A percentile compares a stretch with the other conserved stretches of the same genome.
These are phyloP conservation scores for Oxygymnocypris stewartii DNA, from an alignment of 2,113 vertebrate genomes.

Conservation along the genomic window DNA sequence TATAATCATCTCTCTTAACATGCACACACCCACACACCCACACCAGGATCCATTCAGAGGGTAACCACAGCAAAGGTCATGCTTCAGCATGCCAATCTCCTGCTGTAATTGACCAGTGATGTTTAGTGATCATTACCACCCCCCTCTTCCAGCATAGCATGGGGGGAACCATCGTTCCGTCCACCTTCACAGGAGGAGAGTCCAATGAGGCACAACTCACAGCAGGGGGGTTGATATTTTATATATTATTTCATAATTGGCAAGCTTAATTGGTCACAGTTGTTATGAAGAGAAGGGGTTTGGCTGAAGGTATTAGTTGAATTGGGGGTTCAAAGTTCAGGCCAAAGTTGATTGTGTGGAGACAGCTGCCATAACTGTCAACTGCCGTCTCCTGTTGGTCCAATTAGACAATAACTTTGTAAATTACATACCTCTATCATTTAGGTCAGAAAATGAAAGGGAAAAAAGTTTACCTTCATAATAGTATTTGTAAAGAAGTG, in stretches of 20 bases:
- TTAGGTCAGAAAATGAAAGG: background rate
- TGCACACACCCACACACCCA: slow-evolving; percentile 32
- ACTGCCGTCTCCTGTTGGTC: slow-evolving; percentile 20
- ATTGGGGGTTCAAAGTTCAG: slow-evolving; percentile 37
- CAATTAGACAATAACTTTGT: background rate
- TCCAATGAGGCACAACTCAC: slow-evolving; percentile 55
- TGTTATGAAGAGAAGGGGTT: slow-evolving; percentile 32
- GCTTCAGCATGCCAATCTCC: slow-evolving; percentile 64
- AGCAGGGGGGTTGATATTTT: slow-evolving; percentile 42
- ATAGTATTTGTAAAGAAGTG: background rate
- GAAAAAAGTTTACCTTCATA: background rate
- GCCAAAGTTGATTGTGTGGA: slow-evolving; percentile 26
- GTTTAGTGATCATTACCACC: slow-evolving; percentile 74
- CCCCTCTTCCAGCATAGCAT: slow-evolving; percentile 56
- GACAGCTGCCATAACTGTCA: slow-evolving; percentile 26
- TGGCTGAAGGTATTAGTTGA: slow-evolving; percentile 25
- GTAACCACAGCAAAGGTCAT: slow-evolving; percentile 71
- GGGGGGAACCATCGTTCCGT: slow-evolving; percentile 60
- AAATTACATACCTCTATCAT: background rate
- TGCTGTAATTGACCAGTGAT: slow-evolving; percentile 70
- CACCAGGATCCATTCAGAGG: slow-evolving; percentile 47
- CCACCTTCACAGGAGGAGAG: slow-evolving; percentile 58
- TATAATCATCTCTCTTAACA: background rate
- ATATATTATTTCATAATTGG: slow-evolving; percentile 64
- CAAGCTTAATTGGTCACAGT: slow-evolving; percentile 44